Evolutionary conservation across 2,888 invertebrate species (phyloP).

Genomic region (Caenorhabditis sinica): DNA sequence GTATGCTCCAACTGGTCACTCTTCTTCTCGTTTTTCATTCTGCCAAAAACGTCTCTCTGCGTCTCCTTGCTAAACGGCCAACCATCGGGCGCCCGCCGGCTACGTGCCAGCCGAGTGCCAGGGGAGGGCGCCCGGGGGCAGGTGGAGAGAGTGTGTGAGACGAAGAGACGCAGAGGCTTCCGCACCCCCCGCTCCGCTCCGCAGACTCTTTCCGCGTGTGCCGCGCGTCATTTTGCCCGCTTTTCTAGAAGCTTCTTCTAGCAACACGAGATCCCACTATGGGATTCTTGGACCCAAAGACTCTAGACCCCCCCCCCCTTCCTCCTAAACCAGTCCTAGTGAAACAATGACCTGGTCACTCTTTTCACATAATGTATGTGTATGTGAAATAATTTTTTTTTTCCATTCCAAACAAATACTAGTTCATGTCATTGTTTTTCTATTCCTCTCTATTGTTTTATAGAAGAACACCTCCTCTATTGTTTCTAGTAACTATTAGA

Average conservation of each 20-base stretch:
- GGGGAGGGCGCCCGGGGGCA: slow-evolving; percentile 36
- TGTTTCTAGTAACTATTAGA: slow-evolving; percentile 2
- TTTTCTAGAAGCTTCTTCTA: slow-evolving; percentile 20
- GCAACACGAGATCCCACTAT: background rate
- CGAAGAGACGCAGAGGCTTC: slow-evolving; percentile 53
- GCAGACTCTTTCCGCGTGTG: background rate
- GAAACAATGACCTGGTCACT: slow-evolving; percentile 6
- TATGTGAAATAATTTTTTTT: background rate
- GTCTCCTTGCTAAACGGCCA: slow-evolving; percentile 30
- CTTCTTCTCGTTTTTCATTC: slow-evolving; percentile 16
- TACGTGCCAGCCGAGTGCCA: slow-evolving; percentile 59
- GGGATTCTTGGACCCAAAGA: background rate
- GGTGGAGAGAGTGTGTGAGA: slow-evolving; percentile 34
- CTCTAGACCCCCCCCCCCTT: background rate
- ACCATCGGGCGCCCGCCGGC: slow-evolving; percentile 25
- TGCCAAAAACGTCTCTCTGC: slow-evolving; percentile 23
- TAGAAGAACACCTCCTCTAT: background rate
- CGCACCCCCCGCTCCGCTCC: slow-evolving; percentile 21
- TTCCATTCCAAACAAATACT: background rate
- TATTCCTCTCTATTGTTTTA: slow-evolving; percentile 18
- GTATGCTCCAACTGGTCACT: slow-evolving; percentile 37
- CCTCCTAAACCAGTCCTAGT: background rate
- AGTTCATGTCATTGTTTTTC: slow-evolving; percentile 2
- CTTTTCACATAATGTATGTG: background rate
- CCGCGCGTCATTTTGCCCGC: slow-evolving; percentile 22